Evolutionary conservation across 2,888 invertebrate species (phyloP), one percentile per base, ranked within the genome.

Genomic region (Macaria liturata): DNA sequence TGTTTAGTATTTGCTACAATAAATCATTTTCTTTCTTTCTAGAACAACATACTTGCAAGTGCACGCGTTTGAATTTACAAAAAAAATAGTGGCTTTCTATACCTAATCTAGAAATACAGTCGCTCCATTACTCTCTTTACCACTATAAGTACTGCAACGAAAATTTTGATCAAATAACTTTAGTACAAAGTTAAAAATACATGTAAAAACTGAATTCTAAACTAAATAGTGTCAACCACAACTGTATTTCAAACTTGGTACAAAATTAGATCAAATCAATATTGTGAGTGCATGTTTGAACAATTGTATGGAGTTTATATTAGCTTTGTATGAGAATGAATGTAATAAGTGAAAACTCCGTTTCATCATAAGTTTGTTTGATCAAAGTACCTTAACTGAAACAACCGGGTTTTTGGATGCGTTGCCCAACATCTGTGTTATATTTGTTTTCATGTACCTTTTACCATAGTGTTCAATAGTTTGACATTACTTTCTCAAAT

Each of bases 221-320:
- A 57, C 30, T 9, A 32, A 32, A 32, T 44, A 5, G 4, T 42
- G 4, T n/a, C 8, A 7, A 5, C 30, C 9, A 9, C 39, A 57
- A 8, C 50, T 39, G 64, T 56, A 68, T 53, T 59, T 7, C 51
- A 54, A 68, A 64, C 34, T 66, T 67, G 57, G 67, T 47, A 7
- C 9, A 49, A 71, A 79, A 76, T 71, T 74, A 73, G 78, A 78
- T 75, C 70, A 68, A 58, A 48, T 67, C 67, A 77, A 77, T 61
- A 76, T 51, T 45, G 7, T 51, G 31, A 48, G 48, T 59, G 57
- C 37, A 55, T 67, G 56, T 68, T 70, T 63, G 59, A n/a, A 63
- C 80, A 74, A 69, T 62, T 80, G 78, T 66, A 60, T 63, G 59
- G 30, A 40, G 44, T 61, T 56, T 64, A 63, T 70, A 64, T 68